Evolutionary conservation across 1,140 invertebrate species (phyloP), one percentile per base, ranked within the genome.

Genomic region (Trichonephila clavipes): DNA sequence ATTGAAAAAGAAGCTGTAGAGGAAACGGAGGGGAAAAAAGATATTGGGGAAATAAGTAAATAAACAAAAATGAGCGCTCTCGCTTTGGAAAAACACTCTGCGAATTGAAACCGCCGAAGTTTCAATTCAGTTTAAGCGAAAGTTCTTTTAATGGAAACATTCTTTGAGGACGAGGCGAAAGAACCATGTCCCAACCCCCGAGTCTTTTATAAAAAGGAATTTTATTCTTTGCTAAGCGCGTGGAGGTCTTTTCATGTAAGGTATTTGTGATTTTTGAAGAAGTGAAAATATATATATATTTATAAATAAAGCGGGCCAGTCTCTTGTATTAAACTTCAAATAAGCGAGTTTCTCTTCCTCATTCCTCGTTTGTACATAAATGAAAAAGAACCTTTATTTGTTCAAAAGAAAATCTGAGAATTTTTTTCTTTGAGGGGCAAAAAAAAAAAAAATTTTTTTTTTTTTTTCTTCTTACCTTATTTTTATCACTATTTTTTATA

Each of bases 101-200:
- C 90, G 81, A 85, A 92, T 92, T 92, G 90, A 92, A 85, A 92
- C 90, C 90, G 77, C 61, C 90, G 82, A 92, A 92, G 90, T 92
- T 92, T 85, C 90, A 92, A 92, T 92, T 92, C 81, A 85, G 61
- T 92, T 92, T 92, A 92, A 92, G 66, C 90, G 90, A 92, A 92
- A 92, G 90, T 66, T 92, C 81, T 90, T 90, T 92, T 92, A 92
- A 92, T 92, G 62, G 90, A 92, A 92, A 92, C 44, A 92, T 92
- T 92, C 89, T 90, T 90, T 90, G 82, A 90, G 40, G 77, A 40
- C 21, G 51, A n/a, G 40, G 62, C 16, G 64, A 90, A 18, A 77
- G 72, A 34, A 34, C 16, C 6, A 24, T 69, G 66, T 69, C 66
- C 66, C 18, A 40, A 40, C 2, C 72, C 18, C 72, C 6, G 72